phyloP scores from a whole-genome alignment of 2,888 invertebrate genomes.

The Platycheirus rosarum region DNA sequence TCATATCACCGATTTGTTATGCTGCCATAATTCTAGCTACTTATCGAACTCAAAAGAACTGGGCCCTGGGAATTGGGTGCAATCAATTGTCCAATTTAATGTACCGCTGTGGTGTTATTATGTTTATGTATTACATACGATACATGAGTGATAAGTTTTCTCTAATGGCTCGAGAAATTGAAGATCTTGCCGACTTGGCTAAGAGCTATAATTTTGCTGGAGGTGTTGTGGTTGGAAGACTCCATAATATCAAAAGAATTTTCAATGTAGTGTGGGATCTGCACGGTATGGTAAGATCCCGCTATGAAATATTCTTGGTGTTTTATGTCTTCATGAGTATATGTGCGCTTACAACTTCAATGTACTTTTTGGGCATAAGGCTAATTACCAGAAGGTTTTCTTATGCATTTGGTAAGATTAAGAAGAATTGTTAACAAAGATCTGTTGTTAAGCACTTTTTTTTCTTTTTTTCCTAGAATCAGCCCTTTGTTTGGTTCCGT shows the following conservation, averaged over 20 bases:
- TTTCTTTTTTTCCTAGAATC: conserved; percentile 46
- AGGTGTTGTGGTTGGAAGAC: background rate
- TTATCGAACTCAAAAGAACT: conserved; percentile 45
- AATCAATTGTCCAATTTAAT: conserved; percentile 19
- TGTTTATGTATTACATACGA: conserved; percentile 52
- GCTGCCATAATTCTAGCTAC: conserved; percentile 25
- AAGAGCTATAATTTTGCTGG: background rate
- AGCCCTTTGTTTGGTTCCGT: conserved; percentile 44
- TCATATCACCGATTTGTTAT: conserved; percentile 2
- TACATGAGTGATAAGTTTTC: conserved; percentile 39
- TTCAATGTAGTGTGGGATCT: conserved; percentile 49
- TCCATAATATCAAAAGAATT: conserved; percentile 27
- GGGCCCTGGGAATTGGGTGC: conserved; percentile 38
- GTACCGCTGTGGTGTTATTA: conserved; percentile 39
- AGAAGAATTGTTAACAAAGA: background rate
- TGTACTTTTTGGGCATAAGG: conserved; percentile 52
- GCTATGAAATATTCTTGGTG: conserved; percentile 52
- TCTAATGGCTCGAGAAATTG: conserved; percentile 45
- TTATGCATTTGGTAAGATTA: conserved; percentile 52
- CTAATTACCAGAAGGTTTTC: conserved; percentile 41
- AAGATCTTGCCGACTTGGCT: conserved; percentile 6
- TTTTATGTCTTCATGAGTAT: conserved; percentile 50
- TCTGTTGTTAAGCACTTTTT: background rate
- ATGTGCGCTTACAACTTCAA: conserved; percentile 40
- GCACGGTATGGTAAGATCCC: conserved; percentile 19